Base-by-base conservation (phyloP, 1,140 invertebrate species). In the Solenopsis fugax region DNA sequence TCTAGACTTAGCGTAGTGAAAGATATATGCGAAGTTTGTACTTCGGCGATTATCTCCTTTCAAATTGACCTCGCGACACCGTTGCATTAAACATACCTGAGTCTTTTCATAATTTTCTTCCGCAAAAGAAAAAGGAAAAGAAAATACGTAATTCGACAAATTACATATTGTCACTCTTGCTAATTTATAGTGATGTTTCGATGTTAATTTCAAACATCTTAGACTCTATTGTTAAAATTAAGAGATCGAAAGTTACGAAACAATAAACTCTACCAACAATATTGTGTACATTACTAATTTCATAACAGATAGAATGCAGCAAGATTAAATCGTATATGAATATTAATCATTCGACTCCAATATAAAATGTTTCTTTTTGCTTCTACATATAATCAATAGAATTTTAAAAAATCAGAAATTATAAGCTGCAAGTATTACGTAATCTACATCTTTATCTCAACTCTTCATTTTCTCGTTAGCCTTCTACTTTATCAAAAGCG, bases 21-120 rank as follows among this genome's bases (percentile, higher is more conserved):
- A 67, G 77, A 80, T 80, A 80, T 67, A 80, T 69, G 48, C 5
- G 48, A 80, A 80, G 77, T 67, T 80, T 52, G 62, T 50, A 80
- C 62, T 54, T 67, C 62, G 16, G n/a, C 62, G 77, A 54, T 80
- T 67, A 69, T 80, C 77, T 54, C 48, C 34, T 67, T 54, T 80
- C 77, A 24, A 56, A 80, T 7, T 69, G 62, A 80, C 29, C 50
- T 54, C 48, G 48, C 77, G 45, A 50, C 76, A 65, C 9, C 48
- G 18, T 78, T 16, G 62, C 48, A 41, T 67, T 69, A 78, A 29
- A 65, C 48, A 21, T n/a, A 37, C 9, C 29, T 29, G 37, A 1
- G 65, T 34, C n/a, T 78, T 52, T 78, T 29, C 5, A 5, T n/a
- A 16, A 12, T 10, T 65, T 37, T 65, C 45, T 50, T 29, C 45